phyloP scores from a whole-genome alignment of 2,888 invertebrate genomes.

The Toxonevra muliebris region DNA sequence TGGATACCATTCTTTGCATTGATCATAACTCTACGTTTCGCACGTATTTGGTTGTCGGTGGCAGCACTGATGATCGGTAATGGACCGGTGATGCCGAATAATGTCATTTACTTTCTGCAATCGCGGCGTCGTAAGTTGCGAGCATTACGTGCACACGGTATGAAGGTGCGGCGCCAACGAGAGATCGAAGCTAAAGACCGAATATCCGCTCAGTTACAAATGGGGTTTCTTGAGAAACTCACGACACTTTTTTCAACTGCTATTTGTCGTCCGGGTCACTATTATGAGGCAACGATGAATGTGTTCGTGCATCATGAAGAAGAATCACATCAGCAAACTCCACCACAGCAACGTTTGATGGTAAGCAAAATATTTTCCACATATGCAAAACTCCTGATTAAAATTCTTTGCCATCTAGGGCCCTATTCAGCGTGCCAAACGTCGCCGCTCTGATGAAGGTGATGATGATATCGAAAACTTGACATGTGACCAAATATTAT shows the following conservation, averaged over 20 bases:
- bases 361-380: background rate
- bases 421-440: conserved; percentile 35
- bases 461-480: conserved; percentile 46
- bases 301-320: conserved; percentile 8
- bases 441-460: conserved; percentile 45
- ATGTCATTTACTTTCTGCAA: conserved; percentile 58
- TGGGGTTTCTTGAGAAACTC: conserved; percentile 43
- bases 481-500: conserved; percentile 52
- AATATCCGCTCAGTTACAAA: conserved; percentile 1
- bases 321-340: background rate
- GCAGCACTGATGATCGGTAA: conserved; percentile 55
- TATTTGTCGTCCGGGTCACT: conserved; percentile 54
- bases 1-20: conserved; percentile 59
- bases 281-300: conserved; percentile 29
- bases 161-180: conserved; percentile 46
- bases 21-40: conserved; percentile 54
- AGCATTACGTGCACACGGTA: conserved; percentile 54
- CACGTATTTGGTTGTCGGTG: conserved; percentile 53
- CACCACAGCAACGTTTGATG: conserved; percentile 6
- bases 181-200: conserved; percentile 41
- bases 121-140: conserved; percentile 57
- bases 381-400: background rate
- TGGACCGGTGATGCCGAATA: conserved; percentile 50
- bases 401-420: background rate
- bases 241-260: conserved; percentile 49